A percentile compares a stretch with the other conserved stretches of the same genome.
Conservation (phyloP, 2,888 invertebrate species). For the Drosophila niveifrons region DNA sequence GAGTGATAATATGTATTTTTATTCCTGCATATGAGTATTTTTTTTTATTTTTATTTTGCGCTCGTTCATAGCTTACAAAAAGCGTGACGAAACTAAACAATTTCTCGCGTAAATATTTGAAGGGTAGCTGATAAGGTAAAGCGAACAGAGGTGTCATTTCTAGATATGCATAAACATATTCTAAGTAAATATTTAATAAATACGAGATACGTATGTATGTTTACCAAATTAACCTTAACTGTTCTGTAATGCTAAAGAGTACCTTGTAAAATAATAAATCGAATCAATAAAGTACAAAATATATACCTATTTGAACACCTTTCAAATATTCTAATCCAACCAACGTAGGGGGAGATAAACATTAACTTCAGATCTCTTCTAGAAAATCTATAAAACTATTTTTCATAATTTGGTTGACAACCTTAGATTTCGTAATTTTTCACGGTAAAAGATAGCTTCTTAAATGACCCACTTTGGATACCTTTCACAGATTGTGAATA, state of each 20-base stretch:
- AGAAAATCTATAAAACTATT: too few relatives aligned
- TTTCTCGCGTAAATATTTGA: constrained; percentile 14
- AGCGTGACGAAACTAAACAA: constrained; percentile 6
- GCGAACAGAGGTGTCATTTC: constrained; percentile 1
- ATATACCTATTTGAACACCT: background rate
- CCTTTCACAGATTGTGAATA: background rate
- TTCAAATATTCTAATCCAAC: background rate
- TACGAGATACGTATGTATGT: background rate
- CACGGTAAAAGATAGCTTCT: too few relatives aligned
- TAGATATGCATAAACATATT: constrained; percentile 5
- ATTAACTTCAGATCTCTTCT: background rate
- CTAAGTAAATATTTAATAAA: constrained; percentile 12
- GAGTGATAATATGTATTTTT: background rate
- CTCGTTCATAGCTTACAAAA: background rate
- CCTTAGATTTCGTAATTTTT: too few relatives aligned
- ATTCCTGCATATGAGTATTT: background rate
- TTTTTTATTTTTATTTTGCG: background rate
- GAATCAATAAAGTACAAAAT: background rate
- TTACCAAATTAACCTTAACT: background rate
- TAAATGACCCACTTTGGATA: constrained; percentile 37
- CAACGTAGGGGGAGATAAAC: too few relatives aligned
- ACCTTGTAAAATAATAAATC: background rate
- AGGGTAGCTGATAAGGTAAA: constrained; percentile 3
- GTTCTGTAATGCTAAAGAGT: background rate
- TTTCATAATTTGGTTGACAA: too few relatives aligned